Conservation (phyloP, 2,888 invertebrate genomes). For the Philaethria dido region DNA sequence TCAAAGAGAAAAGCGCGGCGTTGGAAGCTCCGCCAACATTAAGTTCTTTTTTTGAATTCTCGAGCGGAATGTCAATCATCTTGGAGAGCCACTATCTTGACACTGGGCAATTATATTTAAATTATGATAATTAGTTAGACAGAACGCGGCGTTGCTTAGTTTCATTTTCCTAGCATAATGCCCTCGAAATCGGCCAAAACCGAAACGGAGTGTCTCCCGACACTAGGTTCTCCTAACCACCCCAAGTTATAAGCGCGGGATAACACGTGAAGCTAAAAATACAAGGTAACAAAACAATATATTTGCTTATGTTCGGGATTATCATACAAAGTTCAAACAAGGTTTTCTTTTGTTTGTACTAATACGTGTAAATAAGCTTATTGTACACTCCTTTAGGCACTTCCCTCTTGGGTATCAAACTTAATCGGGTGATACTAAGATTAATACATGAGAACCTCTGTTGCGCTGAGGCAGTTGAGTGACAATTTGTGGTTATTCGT, state of each 20-base stretch:
- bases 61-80: not conserved
- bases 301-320: not conserved
- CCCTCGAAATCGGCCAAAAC: no score
- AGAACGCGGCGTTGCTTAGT: no score
- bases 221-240: no score
- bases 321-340: not conserved
- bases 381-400: not conserved
- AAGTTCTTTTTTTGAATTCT: not conserved
- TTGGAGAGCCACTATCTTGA: not conserved
- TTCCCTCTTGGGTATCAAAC: not conserved
- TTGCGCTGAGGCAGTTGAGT: not conserved
- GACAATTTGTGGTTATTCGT: not conserved
- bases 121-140: no score
- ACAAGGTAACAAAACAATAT: not conserved
- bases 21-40: not conserved
- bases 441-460: not conserved
- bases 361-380: not conserved
- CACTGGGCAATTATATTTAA: no score
- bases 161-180: no score
- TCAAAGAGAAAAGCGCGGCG: not conserved
- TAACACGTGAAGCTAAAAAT: no score
- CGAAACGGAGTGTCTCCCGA: no score
- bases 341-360: not conserved
- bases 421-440: constrained; percentile 3
- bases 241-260: no score